Conservation (phyloP, 2,797 vertebrate species). For the Rhinophrynus dorsalis region DNA sequence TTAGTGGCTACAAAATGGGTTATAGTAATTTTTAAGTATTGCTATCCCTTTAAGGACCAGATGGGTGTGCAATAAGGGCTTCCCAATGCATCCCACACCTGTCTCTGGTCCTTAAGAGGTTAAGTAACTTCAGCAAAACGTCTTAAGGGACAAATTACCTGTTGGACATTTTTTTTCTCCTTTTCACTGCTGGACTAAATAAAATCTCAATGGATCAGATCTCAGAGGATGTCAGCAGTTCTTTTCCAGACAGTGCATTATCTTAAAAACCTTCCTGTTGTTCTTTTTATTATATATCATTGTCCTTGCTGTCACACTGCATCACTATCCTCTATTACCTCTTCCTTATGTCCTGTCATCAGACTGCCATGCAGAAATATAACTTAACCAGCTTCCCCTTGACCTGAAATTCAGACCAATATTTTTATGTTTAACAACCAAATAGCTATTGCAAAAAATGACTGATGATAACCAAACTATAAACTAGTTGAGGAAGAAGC, state of each 20-base stretch:
- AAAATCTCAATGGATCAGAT: conserved; percentile 50
- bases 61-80: too few relatives aligned
- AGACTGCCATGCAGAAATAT: conserved; percentile 40
- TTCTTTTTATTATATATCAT: conserved; percentile 50
- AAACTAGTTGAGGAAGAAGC: too few relatives aligned
- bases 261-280: conserved; percentile 43
- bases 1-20: too few relatives aligned
- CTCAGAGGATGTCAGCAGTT: conserved; percentile 43
- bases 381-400: conserved; percentile 41
- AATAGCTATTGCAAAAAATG: background rate
- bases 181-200: conserved; percentile 40
- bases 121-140: conserved; percentile 19
- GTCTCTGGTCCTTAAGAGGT: too few relatives aligned
- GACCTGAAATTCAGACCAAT: conserved; percentile 28
- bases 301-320: conserved; percentile 35
- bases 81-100: too few relatives aligned
- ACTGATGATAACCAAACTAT: background rate
- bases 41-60: too few relatives aligned
- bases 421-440: conserved; percentile 9
- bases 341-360: conserved; percentile 38
- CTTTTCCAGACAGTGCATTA: conserved; percentile 31
- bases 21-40: too few relatives aligned
- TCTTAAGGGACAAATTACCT: conserved; percentile 25
- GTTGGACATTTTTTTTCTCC: conserved; percentile 4
- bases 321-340: conserved; percentile 27